A percentile compares a stretch with the other conserved stretches of the same genome.
phyloP scores from a whole-genome alignment of 2,797 vertebrate genomes.

The Acanthiza pusilla region DNA sequence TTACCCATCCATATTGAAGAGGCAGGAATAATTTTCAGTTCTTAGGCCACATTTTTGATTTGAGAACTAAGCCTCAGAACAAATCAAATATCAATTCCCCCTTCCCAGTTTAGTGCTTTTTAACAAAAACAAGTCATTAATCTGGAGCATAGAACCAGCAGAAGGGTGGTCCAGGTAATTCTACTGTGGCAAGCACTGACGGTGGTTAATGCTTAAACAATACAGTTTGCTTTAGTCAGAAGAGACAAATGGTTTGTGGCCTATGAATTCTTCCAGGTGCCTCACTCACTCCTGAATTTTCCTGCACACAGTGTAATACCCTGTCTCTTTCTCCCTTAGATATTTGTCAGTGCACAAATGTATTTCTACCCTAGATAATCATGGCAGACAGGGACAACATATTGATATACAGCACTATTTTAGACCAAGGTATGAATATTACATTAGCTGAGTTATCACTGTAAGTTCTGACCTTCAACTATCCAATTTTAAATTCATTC shows the following conservation, averaged over 20 bases:
- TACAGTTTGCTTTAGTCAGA: conserved; percentile 51
- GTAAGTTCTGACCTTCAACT: conserved; percentile 71
- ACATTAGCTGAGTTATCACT: conserved; percentile 75
- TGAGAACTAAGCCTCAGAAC: background rate
- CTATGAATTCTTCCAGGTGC: conserved; percentile 18
- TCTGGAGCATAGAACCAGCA: background rate
- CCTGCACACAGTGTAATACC: conserved; percentile 33
- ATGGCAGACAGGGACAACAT: conserved; percentile 66
- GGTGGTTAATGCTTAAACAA: conserved; percentile 49
- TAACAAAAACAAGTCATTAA: background rate
- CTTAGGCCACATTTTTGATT: background rate
- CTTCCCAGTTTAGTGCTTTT: background rate
- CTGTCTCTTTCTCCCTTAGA: background rate
- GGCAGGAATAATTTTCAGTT: background rate
- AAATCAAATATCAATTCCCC: background rate
- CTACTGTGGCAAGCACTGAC: background rate
- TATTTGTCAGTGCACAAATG: conserved; percentile 68
- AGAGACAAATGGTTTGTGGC: conserved; percentile 19
- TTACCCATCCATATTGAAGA: background rate
- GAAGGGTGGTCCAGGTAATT: background rate
- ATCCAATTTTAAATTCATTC: conserved; percentile 68
- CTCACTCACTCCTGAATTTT: background rate
- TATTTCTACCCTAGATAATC: conserved; percentile 59
- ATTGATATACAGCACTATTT: conserved; percentile 69
- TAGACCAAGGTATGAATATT: conserved; percentile 71